phyloP scores from a whole-genome alignment of 2,113 vertebrate species.

The Lepus americanus region DNA sequence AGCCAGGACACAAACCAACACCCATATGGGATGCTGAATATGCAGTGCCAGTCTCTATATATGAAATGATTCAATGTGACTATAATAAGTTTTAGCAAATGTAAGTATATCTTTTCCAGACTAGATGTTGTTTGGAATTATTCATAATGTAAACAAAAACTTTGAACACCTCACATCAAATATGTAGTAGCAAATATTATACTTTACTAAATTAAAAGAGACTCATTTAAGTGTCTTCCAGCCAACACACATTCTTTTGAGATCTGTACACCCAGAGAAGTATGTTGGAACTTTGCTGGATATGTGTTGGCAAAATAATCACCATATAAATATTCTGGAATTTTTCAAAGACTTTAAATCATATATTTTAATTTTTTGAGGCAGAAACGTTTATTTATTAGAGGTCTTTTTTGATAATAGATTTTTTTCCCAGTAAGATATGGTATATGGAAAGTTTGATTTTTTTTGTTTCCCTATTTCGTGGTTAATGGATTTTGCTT shows the following conservation, averaged over 20 bases:
- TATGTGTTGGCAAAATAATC: slow-evolving; percentile 18
- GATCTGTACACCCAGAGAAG: not conserved
- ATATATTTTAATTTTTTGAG: slow-evolving; percentile 62
- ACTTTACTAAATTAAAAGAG: slow-evolving; percentile 33
- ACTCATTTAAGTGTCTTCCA: not conserved
- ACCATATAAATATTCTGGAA: not conserved
- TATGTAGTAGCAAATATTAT: not conserved
- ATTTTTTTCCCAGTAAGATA: slow-evolving; percentile 75
- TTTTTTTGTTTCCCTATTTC: slow-evolving; percentile 85
- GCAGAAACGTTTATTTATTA: slow-evolving; percentile 70
- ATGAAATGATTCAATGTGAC: slow-evolving; percentile 47
- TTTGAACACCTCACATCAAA: not conserved
- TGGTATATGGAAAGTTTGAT: slow-evolving; percentile 78
- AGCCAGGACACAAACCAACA: too few relatives aligned
- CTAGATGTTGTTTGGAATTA: not conserved
- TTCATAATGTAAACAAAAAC: slow-evolving; percentile 16
- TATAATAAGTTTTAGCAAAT: slow-evolving; percentile 38
- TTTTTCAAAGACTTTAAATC: slow-evolving; percentile 60
- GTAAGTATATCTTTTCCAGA: slow-evolving; percentile 37
- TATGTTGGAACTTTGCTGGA: slow-evolving; percentile 44
- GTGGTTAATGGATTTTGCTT: slow-evolving; percentile 87
- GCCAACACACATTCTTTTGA: slow-evolving; percentile 29
- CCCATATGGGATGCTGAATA: too few relatives aligned
- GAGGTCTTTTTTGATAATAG: slow-evolving; percentile 65
- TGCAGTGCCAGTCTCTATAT: not conserved